Evolutionary conservation across 2,797 vertebrate species (phyloP), one percentile per base, ranked within the genome.

Genomic region (Cuniculus paca): DNA sequence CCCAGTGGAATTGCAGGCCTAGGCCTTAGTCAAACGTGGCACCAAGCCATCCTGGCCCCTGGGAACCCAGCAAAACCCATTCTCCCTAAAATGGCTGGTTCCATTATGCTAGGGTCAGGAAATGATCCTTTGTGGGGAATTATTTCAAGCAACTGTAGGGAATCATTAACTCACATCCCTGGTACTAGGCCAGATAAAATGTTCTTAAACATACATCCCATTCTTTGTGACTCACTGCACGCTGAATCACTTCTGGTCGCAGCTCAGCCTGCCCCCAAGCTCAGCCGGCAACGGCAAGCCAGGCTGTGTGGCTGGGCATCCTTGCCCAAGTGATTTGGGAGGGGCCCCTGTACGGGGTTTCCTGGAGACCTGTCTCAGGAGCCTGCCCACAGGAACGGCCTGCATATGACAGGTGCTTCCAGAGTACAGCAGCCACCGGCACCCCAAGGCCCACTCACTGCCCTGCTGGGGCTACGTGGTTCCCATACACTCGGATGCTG

Each of bases 101-200:
- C 97, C 95, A 97, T 95, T 98, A 95, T 94, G 97, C 97, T 94
- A 96, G 96, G 96, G 97, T 97, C 98, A 98, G 96, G 89, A 97
- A 98, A 94, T 95, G 97, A 97, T 95, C 97, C 96, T 98, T 98
- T 97, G 93, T 28, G 91, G 95, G 61, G 97, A 98, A 98, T 98
- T 63, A 98, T 96, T 98, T 98, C 98, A 98, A 98, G 97, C 96
- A 97, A 98, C 96, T 97, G 97, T 97, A 98, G 92, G 96, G 95
- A 97, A 98, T 97, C 96, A 97, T 96, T 97, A 98, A 98, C 97
- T 97, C 88, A 97, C 92, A 96, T 95, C 95, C 97, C 98, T 97
- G 95, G 93, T 90, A 95, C 96, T n/a, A 1, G 83, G 97, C 98
- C 98, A 98, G 95, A 98, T 95, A 97, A 97, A 98, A 97, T 97